Percentiles rank a stretch among this genome's conserved stretches.
phyloP scores from a whole-genome alignment of 2,797 vertebrate genomes.

The Anguilla pacifica region DNA sequence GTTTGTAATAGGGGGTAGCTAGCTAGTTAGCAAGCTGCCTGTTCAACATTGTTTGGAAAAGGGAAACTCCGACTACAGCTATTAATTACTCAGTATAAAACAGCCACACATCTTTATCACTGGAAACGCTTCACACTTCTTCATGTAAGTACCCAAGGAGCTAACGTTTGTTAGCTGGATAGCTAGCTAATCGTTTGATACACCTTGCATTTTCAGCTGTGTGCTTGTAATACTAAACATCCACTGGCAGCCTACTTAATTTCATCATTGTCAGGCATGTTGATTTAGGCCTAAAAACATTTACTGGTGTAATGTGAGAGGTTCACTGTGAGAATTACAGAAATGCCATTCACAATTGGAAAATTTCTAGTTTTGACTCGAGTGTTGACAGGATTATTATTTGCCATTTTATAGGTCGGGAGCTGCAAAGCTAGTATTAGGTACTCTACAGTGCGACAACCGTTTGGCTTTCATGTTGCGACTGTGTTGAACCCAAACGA shows the following conservation, averaged over 20 bases:
- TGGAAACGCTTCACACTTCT: constrained; percentile 1
- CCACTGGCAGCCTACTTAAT: background rate
- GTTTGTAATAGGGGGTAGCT: background rate
- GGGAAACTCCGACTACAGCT: background rate
- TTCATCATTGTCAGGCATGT: background rate
- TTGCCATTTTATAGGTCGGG: background rate
- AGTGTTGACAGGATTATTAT: background rate
- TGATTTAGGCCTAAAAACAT: background rate
- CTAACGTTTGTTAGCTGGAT: background rate
- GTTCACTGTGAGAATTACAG: background rate
- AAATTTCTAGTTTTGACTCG: background rate
- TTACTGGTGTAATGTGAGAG: background rate
- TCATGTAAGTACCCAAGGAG: background rate
- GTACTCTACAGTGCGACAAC: background rate
- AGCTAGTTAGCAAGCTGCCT: background rate
- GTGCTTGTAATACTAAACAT: background rate
- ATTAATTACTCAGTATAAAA: background rate
- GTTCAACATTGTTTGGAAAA: background rate
- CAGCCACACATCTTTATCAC: background rate
- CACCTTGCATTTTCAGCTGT: constrained; percentile 4
- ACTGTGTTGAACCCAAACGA: background rate
- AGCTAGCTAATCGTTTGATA: background rate
- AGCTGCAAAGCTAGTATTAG: background rate
- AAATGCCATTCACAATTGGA: background rate
- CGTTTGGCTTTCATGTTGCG: background rate